phyloP scores from a whole-genome alignment of 2,888 invertebrate species.

The Vanessa cardui region DNA sequence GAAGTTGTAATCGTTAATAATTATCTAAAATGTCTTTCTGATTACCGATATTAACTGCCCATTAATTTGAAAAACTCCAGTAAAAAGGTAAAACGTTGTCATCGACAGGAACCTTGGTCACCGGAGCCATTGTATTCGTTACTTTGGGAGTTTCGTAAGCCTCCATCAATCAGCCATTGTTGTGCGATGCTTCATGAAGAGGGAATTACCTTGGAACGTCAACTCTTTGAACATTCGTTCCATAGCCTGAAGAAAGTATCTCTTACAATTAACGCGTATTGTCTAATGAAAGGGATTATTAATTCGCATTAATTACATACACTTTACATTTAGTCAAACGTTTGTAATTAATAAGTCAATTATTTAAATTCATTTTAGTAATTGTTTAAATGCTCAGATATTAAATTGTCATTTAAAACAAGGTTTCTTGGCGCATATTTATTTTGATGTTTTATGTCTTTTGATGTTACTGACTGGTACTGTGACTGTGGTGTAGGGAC shows the following conservation, averaged over 20 bases:
- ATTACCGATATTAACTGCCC: no score
- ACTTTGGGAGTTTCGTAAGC: constrained; percentile 19
- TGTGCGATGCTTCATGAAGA: constrained; percentile 16
- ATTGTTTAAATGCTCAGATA: not conserved
- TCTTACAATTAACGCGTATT: not conserved
- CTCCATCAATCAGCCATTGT: constrained; percentile 39
- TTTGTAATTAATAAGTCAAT: no score
- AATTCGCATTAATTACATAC: no score
- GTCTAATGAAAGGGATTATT: not conserved
- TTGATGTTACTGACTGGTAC: no score
- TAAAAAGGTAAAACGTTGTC: not conserved
- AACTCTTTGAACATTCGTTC: constrained; percentile 24
- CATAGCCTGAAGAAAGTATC: constrained; percentile 32
- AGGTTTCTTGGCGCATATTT: no score
- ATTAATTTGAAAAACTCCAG: no score
- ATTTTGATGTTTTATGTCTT: no score
- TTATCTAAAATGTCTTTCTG: no score
- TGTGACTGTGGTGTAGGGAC: no score
- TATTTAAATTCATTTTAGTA: not conserved
- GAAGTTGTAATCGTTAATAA: no score
- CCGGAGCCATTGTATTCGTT: not conserved
- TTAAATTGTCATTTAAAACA: not conserved
- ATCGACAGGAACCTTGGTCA: constrained; percentile 4
- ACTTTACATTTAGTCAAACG: no score
- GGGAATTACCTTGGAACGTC: constrained; percentile 32